Evolutionary conservation across 2,113 vertebrate genomes (phyloP), one percentile per base, ranked within the genome.

Genomic region (Xiphorhynchus elegans): DNA sequence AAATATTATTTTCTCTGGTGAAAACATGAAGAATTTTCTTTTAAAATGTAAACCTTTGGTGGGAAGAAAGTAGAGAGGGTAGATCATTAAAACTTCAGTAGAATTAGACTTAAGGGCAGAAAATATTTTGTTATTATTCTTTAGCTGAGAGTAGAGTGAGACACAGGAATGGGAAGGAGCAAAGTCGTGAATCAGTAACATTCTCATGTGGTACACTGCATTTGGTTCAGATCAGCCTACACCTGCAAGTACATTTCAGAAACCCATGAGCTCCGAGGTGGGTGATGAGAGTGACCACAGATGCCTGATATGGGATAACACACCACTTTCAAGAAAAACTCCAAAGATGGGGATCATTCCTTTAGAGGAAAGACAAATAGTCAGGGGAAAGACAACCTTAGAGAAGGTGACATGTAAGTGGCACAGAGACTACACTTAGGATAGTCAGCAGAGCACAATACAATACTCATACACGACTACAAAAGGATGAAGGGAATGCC

Each of bases 371-470:
- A 46, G 42, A 55, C 21, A 72, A 73, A 24, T 2, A 75, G 4
- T 52, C 56, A 63, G 35, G 14, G 17, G 87, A 74, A 79, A 82
- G 10, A 62, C 37, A 47, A 7, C 16, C 28, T 79, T 33, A 7
- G 10, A 64, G 69, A 72, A 73, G 16, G 67, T 19, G 58, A 55
- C 9, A 6, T n/a, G 7, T 49, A 35, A 79, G 23, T 6, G 20
- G 58, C 40, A 59, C 4, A 47, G 28, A 79, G 40, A 25, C 29
- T 23, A 31, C 0, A 0, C 15, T 62, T 28, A 7, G 1, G 1
- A n/a, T 17, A 53, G 40, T 50, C 58, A 84, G 33, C 15, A 49
- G n/a, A 68, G 14, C 44, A 75, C 21, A 56, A 8, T 13, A 26
- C 1, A 49, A 11, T 13, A 12, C 47, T 76, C 31, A 8, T 59